These are phyloP conservation scores for Muscina levida DNA, from an alignment of 2,888 invertebrate genomes.

Conservation along the genomic window DNA sequence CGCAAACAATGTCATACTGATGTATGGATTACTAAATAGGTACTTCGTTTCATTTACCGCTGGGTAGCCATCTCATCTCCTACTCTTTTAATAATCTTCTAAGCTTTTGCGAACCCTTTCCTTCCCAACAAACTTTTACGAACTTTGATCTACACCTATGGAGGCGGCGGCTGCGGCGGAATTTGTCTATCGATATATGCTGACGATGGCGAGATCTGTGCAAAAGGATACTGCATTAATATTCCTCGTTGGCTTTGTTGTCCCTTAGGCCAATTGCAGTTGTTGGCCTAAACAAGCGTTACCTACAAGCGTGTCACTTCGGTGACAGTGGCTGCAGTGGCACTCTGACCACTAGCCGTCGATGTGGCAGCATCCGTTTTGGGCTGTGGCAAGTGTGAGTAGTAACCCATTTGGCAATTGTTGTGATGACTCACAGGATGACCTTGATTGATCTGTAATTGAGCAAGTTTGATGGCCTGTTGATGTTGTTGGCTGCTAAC, in stretches of 20 bases:
- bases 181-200: background rate
- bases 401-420: slow-evolving; percentile 78
- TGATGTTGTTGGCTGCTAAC: slow-evolving; percentile 74
- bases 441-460: slow-evolving; percentile 73
- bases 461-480: slow-evolving; percentile 74
- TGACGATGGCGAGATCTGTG: background rate
- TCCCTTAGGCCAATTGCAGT: slow-evolving; percentile 66
- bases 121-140: no score
- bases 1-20: no score
- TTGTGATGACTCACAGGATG: slow-evolving; percentile 75
- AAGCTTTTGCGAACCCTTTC: no score
- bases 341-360: slow-evolving; percentile 57
- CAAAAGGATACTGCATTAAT: slow-evolving; percentile 1
- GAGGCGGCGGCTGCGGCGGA: background rate
- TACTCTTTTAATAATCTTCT: no score
- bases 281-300: slow-evolving; percentile 69
- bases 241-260: background rate
- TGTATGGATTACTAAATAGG: no score
- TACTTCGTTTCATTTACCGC: no score
- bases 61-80: no score
- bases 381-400: slow-evolving; percentile 78
- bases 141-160: no score
- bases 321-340: slow-evolving; percentile 82
- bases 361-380: slow-evolving; percentile 76
- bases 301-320: slow-evolving; percentile 86